phyloP scores from a whole-genome alignment of 2,888 invertebrate species.

The Melinaea menophilus region DNA sequence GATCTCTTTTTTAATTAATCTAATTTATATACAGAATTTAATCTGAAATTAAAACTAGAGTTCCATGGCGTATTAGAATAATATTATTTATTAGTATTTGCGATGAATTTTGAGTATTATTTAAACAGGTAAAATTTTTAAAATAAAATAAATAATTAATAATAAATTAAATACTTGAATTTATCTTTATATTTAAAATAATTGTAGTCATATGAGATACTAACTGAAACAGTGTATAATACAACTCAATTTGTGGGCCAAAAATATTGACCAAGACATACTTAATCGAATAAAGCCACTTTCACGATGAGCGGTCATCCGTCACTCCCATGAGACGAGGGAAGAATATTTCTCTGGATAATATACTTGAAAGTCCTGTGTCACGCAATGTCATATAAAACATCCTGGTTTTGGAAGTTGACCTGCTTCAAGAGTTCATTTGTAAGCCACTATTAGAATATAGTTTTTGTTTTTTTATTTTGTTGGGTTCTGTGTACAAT shows the following conservation, averaged over 20 bases:
- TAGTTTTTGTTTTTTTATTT: no score
- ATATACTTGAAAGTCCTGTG: slow-evolving; percentile 3
- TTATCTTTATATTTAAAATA: neutral
- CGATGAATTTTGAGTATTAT: no score
- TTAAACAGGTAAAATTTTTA: no score
- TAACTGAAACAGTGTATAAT: neutral
- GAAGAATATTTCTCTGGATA: slow-evolving; percentile 9
- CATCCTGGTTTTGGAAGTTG: neutral
- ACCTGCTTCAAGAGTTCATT: neutral
- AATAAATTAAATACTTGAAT: no score
- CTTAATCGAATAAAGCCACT: slow-evolving; percentile 30
- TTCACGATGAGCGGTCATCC: slow-evolving; percentile 8
- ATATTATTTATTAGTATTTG: no score
- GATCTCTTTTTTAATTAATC: no score
- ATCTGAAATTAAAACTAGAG: no score
- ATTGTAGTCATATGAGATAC: neutral
- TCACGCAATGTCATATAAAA: slow-evolving; percentile 6
- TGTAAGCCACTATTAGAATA: no score
- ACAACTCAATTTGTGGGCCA: slow-evolving; percentile 3
- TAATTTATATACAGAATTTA: no score
- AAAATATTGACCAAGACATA: slow-evolving; percentile 10
- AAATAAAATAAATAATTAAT: no score
- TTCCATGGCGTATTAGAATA: no score
- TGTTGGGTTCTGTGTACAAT: no score
- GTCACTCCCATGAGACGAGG: slow-evolving; percentile 14